Base-by-base conservation (phyloP, 2,888 invertebrate species). In the Philhelius pedissequus region DNA sequence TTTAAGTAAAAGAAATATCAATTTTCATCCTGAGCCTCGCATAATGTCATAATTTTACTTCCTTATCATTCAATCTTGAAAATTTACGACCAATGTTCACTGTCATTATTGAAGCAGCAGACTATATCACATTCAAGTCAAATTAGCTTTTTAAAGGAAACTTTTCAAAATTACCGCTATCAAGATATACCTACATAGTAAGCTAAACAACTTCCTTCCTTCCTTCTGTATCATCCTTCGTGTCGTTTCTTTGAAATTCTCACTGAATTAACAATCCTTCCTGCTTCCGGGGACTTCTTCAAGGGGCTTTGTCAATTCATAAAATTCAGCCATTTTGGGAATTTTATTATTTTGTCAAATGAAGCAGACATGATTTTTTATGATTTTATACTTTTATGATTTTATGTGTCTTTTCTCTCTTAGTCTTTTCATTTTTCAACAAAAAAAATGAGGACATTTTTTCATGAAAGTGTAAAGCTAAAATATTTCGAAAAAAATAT, bases 341-440 rank as follows among this genome's bases (percentile, higher is more conserved):
- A 79, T 83, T 75, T 83, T 79, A 78, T 79, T 74, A 83, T 83
- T 79, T 83, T 58, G 40, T 52, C 52, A 83, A 83, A 83, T 78
- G 78, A 74, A 40, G 78, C 82, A 56, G 68, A 52, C 56, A 71
- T 66, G 73, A 68, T 25, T 74, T 25, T 74, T 45, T 68, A 76
- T 77, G 73, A 62, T 79, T 62, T 62, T 62, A 62, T 43, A 38
- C 35, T 60, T 45, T 68, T 58, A 58, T 40, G 58, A 22, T 15
- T 62, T 50, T 22, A 43, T 60, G 25, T 32, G 11, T 15, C 7
- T 20, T 52, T 20, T n/a, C 18, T 7, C 43, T 27, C 8, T 15
- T n/a, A 13, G 0, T 1, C 2, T 38, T 4, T 5, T n/a, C 22
- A 1, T 25, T 27, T 13, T 4, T n/a, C n/a, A n/a, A n/a, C n/a